These are phyloP conservation scores for Aethina tumida DNA, from an alignment of 1,140 invertebrate genomes.

Conservation along the genomic window DNA sequence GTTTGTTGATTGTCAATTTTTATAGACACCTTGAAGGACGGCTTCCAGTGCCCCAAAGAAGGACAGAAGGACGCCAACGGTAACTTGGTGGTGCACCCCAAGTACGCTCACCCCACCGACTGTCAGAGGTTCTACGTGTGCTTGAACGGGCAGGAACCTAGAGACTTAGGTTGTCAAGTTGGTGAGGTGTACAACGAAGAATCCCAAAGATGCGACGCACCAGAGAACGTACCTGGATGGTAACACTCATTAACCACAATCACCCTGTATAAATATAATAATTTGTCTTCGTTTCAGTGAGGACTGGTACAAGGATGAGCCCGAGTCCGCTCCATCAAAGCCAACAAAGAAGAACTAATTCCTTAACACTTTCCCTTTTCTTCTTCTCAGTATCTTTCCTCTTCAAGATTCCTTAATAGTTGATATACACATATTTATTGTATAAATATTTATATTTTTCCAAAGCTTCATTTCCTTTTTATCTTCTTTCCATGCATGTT, in stretches of 20 bases:
- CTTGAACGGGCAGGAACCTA: slow-evolving; percentile 72
- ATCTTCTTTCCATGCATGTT: too few species aligned
- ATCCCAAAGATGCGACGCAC: slow-evolving; percentile 68
- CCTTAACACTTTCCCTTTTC: slow-evolving; percentile 5
- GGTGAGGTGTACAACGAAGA: slow-evolving; percentile 82
- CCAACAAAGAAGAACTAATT: slow-evolving; percentile 26
- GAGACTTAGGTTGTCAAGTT: slow-evolving; percentile 72
- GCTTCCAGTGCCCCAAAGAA: slow-evolving; percentile 72
- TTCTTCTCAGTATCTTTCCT: neutral
- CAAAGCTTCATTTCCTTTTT: too few species aligned
- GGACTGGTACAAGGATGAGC: slow-evolving; percentile 76
- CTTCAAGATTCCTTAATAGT: neutral
- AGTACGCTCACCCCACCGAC: slow-evolving; percentile 74
- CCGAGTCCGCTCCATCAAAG: slow-evolving; percentile 24
- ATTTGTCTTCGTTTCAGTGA: slow-evolving; percentile 49
- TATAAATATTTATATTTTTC: too few species aligned
- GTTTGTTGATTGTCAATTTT: slow-evolving; percentile 4
- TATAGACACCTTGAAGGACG: slow-evolving; percentile 60
- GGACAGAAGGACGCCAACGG: slow-evolving; percentile 55
- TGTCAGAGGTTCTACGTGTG: slow-evolving; percentile 87
- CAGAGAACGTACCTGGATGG: slow-evolving; percentile 82
- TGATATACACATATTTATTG: too few species aligned
- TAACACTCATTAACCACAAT: slow-evolving; percentile 36
- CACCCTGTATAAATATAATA: neutral
- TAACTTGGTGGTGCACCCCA: slow-evolving; percentile 70